phyloP scores from a whole-genome alignment of 2,797 vertebrate genomes.

The Eulemur coronatus region DNA sequence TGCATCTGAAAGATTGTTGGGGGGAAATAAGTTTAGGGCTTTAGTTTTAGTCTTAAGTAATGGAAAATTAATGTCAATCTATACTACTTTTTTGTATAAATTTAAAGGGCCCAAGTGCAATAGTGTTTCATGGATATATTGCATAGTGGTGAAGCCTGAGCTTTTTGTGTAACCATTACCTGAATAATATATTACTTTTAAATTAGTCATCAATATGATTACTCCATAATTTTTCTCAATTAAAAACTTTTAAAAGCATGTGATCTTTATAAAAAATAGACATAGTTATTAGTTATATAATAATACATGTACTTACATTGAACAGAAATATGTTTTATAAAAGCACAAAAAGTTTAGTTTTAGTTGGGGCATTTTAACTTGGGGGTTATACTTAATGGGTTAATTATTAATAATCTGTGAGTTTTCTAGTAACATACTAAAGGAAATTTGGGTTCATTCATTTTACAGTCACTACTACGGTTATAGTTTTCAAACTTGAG shows the following conservation, averaged over 20 bases:
- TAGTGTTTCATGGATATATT: neutral
- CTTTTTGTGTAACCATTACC: neutral
- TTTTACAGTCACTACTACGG: neutral
- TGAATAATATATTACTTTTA: neutral
- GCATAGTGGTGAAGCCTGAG: neutral
- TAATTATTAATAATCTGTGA: neutral
- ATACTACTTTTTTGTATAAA: neutral
- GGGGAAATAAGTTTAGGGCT: neutral
- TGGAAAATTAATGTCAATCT: neutral
- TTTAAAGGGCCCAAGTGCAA: neutral
- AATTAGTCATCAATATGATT: neutral
- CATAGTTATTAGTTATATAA: neutral
- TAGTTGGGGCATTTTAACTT: conserved; percentile 24
- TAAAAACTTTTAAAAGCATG: neutral
- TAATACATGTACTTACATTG: neutral
- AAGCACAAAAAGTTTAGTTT: neutral
- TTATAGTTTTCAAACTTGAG: neutral
- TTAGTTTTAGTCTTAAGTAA: neutral
- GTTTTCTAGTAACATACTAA: neutral
- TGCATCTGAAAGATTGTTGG: neutral
- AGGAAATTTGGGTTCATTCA: conserved; percentile 11
- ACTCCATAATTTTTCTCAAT: neutral
- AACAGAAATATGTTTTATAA: conserved; percentile 9
- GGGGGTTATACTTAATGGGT: neutral
- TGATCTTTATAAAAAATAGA: neutral